A percentile compares a stretch with the other conserved stretches of the same genome.
phyloP scores from a whole-genome alignment of 2,888 invertebrate species.

The Eupithecia exiguata region DNA sequence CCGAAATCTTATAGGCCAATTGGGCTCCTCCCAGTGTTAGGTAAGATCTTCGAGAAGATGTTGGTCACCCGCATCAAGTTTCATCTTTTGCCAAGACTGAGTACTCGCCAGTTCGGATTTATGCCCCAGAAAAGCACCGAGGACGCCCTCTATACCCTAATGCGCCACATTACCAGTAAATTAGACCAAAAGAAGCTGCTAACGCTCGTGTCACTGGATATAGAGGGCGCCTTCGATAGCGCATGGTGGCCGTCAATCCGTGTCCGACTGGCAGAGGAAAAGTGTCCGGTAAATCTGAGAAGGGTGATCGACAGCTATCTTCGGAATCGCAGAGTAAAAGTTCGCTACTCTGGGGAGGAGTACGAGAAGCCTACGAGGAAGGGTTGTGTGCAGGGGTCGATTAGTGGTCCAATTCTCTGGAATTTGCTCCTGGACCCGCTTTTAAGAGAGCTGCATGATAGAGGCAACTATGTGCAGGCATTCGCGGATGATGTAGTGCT shows the following conservation, averaged over 20 bases:
- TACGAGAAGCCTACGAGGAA: not conserved
- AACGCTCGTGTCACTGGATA: not conserved
- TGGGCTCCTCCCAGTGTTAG: too few species aligned
- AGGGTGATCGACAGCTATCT: conserved; percentile 14
- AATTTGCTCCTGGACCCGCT: conserved; percentile 1
- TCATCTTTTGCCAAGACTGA: not conserved
- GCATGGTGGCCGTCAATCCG: conserved; percentile 11
- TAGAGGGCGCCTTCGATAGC: conserved; percentile 11
- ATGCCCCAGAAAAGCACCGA: conserved; percentile 5
- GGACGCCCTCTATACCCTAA: not conserved
- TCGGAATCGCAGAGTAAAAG: not conserved
- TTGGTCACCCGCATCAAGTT: not conserved
- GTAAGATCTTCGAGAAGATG: not conserved
- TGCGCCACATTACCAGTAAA: not conserved
- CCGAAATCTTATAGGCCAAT: conserved; percentile 18
- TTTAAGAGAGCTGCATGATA: too few species aligned
- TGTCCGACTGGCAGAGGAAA: too few species aligned
- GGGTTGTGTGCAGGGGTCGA: conserved; percentile 10
- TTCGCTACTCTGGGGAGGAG: conserved; percentile 11
- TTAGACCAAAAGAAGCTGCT: not conserved
- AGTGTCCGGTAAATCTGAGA: not conserved
- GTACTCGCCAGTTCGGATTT: not conserved
- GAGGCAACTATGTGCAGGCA: too few species aligned
- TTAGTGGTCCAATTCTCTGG: conserved; percentile 6
- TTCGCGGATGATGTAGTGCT: too few species aligned